These are phyloP conservation scores for Percopsis omiscomaycus DNA, from an alignment of 2,797 vertebrate genomes.

Conservation along the genomic window DNA sequence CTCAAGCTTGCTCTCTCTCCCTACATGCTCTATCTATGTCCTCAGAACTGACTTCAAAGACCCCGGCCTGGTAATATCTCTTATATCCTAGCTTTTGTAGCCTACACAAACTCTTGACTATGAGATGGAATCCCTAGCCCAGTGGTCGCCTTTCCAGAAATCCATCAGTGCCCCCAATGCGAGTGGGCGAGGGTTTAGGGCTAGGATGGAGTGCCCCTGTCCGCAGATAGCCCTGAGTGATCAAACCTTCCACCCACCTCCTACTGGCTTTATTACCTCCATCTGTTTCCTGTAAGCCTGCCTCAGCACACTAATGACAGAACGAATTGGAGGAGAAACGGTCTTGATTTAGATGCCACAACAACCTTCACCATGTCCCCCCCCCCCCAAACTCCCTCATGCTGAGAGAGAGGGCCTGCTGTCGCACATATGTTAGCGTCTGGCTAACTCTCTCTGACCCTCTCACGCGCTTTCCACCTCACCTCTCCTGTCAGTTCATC, in stretches of 20 bases:
- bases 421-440: not conserved
- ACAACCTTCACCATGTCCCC: conserved; percentile 8
- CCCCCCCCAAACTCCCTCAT: not conserved
- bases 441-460: not conserved
- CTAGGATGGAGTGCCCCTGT: conserved; percentile 39
- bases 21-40: not conserved
- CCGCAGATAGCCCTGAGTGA: conserved; percentile 38
- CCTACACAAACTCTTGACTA: conserved; percentile 21
- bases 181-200: conserved; percentile 34
- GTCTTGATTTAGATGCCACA: conserved; percentile 51
- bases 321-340: conserved; percentile 48
- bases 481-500: conserved; percentile 1
- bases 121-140: conserved; percentile 41
- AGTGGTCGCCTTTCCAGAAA: conserved; percentile 32
- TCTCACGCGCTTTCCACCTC: not conserved
- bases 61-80: conserved; percentile 8
- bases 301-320: conserved; percentile 48
- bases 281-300: conserved; percentile 61
- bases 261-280: conserved; percentile 53
- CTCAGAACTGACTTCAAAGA: conserved; percentile 19
- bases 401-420: not conserved
- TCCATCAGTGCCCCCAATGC: conserved; percentile 32
- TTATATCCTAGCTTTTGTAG: conserved; percentile 17
- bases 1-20: not conserved
- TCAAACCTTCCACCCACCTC: conserved; percentile 36